Percentiles rank a stretch among this genome's conserved stretches.
phyloP scores from a whole-genome alignment of 2,888 invertebrate genomes.

The Brachypterus glaber region DNA sequence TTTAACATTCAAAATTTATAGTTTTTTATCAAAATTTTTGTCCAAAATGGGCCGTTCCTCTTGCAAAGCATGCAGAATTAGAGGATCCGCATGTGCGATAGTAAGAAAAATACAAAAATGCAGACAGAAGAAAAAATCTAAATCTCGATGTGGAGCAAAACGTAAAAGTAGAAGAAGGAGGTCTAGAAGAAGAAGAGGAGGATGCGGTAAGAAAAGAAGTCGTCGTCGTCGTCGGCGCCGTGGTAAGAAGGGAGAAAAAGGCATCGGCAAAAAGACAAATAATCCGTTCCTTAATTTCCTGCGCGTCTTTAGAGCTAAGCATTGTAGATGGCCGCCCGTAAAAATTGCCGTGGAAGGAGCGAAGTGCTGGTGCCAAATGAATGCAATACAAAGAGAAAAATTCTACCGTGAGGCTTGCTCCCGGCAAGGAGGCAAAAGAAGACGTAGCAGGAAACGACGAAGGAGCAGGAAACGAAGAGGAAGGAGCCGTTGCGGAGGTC shows the following conservation, averaged over 20 bases:
- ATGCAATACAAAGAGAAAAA: conserved; percentile 17
- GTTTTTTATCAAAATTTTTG: too few species aligned
- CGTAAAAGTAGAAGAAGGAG: not conserved
- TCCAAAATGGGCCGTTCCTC: too few species aligned
- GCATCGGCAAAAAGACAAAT: conserved; percentile 19
- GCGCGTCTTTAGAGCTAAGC: conserved; percentile 26
- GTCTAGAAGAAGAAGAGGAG: not conserved
- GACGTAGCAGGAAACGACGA: not conserved
- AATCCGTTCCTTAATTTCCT: conserved; percentile 33
- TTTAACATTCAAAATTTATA: too few species aligned
- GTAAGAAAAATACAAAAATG: not conserved
- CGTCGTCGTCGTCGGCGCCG: not conserved
- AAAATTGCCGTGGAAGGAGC: conserved; percentile 33
- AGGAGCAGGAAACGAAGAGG: conserved; percentile 8
- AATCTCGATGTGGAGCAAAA: not conserved
- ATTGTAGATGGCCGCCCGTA: conserved; percentile 27
- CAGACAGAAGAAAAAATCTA: too few species aligned
- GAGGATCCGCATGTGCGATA: not conserved
- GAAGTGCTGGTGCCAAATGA: conserved; percentile 29
- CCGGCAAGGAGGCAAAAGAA: conserved; percentile 18
- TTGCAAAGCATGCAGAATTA: too few species aligned
- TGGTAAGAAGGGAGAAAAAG: conserved; percentile 1
- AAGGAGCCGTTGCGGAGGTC: not conserved
- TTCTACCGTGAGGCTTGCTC: conserved; percentile 21
- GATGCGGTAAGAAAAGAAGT: not conserved